Evolutionary conservation across 2,888 invertebrate species (phyloP), one percentile per base, ranked within the genome.

Genomic region (Epinotia brunnichana): DNA sequence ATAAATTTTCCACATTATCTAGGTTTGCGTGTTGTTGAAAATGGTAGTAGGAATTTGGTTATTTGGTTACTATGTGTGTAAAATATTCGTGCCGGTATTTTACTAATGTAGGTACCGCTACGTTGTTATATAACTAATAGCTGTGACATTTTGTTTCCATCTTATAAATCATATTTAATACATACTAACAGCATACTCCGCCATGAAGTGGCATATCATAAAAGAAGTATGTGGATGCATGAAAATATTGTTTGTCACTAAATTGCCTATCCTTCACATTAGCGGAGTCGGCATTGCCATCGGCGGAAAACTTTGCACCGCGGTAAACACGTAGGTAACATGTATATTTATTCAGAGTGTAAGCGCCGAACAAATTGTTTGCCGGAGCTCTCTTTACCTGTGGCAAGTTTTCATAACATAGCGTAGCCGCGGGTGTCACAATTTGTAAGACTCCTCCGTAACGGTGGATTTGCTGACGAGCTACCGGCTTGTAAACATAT

Each of bases 331-430:
- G 57, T 69, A 73, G 69, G 68, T n/a, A n/a, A n/a, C 73, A 89
- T 87, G 85, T 81, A 87, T 90, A 87, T 91, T 91, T 90, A 88
- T 90, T 88, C 87, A 85, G 85, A 80, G 83, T 86, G 85, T 90
- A 90, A 90, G 86, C 89, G 85, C 83, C 79, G 86, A 85, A 89
- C 90, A 92, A 92, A 91, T 91, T 92, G 91, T 91, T 92, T 90
- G 86, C 88, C 79, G 83, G 83, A 82, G 86, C 79, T 82, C 86
- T 82, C 87, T 85, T 86, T 90, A 90, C 91, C 91, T 92, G 89
- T 82, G 82, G 82, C 82, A 81, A 84, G 90, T 90, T 90, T 89
- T 90, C 91, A 90, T 91, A 90, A 91, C 88, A 85, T 81, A 76
- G 77, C 82, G 83, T 85, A 81, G 89, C 91, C 90, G 82, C 84